A percentile compares a stretch with the other conserved stretches of the same genome.
phyloP scores from a whole-genome alignment of 2,888 invertebrate species.

The Strigamia crassipes region DNA sequence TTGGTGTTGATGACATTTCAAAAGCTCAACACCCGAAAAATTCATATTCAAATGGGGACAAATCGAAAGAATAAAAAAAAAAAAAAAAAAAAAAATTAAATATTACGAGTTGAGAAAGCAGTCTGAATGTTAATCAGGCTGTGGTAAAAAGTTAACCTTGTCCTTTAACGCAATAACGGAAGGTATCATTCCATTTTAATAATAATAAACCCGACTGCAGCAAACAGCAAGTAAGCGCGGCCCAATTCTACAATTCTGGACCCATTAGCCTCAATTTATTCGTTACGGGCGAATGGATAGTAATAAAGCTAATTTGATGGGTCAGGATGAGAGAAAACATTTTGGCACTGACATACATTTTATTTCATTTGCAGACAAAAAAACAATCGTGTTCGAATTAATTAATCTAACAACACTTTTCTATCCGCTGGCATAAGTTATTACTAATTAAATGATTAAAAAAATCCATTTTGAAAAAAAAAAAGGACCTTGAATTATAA shows the following conservation, averaged over 20 bases:
- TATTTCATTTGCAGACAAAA: not conserved
- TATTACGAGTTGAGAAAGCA: not conserved
- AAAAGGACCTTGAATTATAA: no score
- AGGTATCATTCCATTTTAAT: not conserved
- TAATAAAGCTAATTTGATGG: not conserved
- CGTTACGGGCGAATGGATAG: slow-evolving; percentile 30
- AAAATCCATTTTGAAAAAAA: no score
- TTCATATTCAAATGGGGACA: not conserved
- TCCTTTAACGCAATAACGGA: not conserved
- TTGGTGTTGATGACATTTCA: not conserved
- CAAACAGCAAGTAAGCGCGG: not conserved
- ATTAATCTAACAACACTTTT: not conserved
- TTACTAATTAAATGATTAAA: no score
- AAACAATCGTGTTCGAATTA: no score
- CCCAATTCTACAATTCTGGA: not conserved
- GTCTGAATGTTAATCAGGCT: slow-evolving; percentile 16
- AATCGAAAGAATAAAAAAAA: not conserved
- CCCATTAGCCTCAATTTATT: slow-evolving; percentile 36
- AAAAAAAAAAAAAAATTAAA: not conserved
- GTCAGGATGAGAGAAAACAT: slow-evolving; percentile 22
- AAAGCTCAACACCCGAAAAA: not conserved
- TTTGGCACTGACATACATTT: slow-evolving; percentile 24
- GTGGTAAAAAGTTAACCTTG: slow-evolving; percentile 11
- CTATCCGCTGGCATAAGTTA: no score
- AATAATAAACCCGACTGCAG: not conserved